A percentile compares a stretch with the other conserved stretches of the same genome.
Evolutionary conservation across 2,113 vertebrate species (phyloP).

Genomic region (Nesogale talazaci): DNA sequence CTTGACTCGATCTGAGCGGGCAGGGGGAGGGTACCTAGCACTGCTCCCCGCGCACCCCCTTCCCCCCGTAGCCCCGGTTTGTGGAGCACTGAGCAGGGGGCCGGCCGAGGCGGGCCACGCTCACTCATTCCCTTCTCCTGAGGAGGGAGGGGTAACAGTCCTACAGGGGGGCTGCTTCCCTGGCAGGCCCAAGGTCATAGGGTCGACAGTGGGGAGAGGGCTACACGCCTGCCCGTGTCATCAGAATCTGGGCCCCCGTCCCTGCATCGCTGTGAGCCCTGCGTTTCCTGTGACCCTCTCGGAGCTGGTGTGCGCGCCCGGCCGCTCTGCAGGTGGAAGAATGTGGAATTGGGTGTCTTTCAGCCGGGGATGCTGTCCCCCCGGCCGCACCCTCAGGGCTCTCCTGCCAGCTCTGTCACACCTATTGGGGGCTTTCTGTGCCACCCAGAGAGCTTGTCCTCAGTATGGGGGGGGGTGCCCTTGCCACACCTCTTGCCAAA

Average conservation of each 20-base stretch:
- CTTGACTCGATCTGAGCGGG: neutral
- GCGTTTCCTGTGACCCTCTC: neutral
- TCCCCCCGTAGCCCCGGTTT: neutral
- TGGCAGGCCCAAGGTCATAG: neutral
- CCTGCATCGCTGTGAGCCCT: too few species aligned
- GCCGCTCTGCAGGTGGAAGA: neutral
- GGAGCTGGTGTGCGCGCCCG: too few species aligned
- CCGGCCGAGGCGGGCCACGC: neutral
- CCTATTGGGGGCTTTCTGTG: too few species aligned
- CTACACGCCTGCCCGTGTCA: accelerated
- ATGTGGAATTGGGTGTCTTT: neutral
- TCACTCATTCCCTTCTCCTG: neutral
- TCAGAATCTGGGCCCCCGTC: neutral
- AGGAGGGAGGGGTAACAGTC: neutral
- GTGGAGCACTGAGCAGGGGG: neutral
- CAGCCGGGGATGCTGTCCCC: neutral
- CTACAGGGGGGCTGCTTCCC: neutral
- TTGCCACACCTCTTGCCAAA: neutral
- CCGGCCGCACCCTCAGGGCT: neutral
- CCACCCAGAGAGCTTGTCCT: too few species aligned
- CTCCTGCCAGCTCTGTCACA: too few species aligned
- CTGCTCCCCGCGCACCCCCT: neutral
- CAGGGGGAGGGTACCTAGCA: neutral
- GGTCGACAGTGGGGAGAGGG: neutral
- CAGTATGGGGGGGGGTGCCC: too few species aligned